Percentiles rank a stretch among this genome's conserved stretches.
Evolutionary conservation across 2,888 invertebrate species (phyloP).

Genomic region (Cheilosia grossa): DNA sequence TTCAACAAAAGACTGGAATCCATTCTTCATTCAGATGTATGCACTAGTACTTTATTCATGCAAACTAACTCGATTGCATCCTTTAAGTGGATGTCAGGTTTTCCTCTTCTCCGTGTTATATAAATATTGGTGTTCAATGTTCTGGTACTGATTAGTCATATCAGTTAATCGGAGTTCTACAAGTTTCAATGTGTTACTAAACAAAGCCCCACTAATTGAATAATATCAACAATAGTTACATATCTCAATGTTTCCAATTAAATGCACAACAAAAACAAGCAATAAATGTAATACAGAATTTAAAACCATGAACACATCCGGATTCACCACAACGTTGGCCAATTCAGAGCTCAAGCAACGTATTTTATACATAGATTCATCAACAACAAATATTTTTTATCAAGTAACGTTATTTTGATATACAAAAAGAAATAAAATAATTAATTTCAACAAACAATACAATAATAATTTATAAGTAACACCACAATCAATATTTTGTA

Average conservation of each 20-base stretch:
- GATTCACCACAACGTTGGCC: slow-evolving; percentile 6
- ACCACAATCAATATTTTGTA: slow-evolving; percentile 56
- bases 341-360: slow-evolving; percentile 46
- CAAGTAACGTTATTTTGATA: slow-evolving; percentile 41
- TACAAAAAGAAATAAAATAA: slow-evolving; percentile 24
- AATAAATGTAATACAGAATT: slow-evolving; percentile 14
- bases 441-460: slow-evolving; percentile 46
- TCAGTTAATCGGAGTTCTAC: slow-evolving; percentile 2
- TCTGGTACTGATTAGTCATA: slow-evolving; percentile 10
- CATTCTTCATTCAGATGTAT: slow-evolving; percentile 43
- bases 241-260: slow-evolving; percentile 36
- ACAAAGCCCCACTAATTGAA: background rate
- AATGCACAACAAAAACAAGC: slow-evolving; percentile 1
- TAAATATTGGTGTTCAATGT: slow-evolving; percentile 31
- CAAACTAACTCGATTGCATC: slow-evolving; percentile 8
- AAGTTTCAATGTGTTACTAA: background rate
- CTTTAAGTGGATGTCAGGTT: background rate
- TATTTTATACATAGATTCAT: background rate
- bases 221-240: slow-evolving; percentile 49
- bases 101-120: slow-evolving; percentile 1
- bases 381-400: slow-evolving; percentile 28
- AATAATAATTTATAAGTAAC: slow-evolving; percentile 66
- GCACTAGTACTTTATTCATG: background rate
- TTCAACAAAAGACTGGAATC: slow-evolving; percentile 64
- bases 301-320: no score